Conservation (phyloP, 2,888 invertebrate genomes). For the Tuta absoluta region DNA sequence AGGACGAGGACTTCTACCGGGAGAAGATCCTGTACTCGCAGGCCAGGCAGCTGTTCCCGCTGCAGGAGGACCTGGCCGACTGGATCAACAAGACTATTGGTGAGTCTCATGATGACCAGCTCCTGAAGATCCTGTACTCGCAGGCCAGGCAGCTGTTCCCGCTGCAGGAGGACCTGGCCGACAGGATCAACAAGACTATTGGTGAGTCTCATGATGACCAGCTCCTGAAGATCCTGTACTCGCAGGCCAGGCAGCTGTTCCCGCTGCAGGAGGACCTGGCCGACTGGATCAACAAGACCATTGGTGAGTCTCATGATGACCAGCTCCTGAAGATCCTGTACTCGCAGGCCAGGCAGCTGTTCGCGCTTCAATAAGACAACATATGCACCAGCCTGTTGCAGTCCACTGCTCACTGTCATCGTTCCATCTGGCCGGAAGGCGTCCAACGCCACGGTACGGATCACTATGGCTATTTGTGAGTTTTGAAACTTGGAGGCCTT, state of each 20-base stretch:
- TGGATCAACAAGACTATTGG: conserved; percentile 93
- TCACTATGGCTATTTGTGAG: conserved; percentile 91
- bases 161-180: conserved; percentile 91
- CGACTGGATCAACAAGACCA: conserved; percentile 92
- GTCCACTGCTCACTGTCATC: no score
- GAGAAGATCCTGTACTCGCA: conserved; percentile 88
- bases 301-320: conserved; percentile 84
- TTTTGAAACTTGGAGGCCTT: no score
- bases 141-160: conserved; percentile 91
- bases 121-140: conserved; percentile 84
- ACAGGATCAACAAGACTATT: conserved; percentile 92
- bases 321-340: conserved; percentile 81
- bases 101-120: conserved; percentile 70
- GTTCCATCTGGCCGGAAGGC: no score
- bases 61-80: conserved; percentile 93
- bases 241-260: conserved; percentile 89
- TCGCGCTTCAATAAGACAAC: conserved; percentile 92
- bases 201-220: conserved; percentile 81
- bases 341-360: conserved; percentile 89
- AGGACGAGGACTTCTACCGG: conserved; percentile 85
- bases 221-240: conserved; percentile 82
- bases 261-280: conserved; percentile 93
- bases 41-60: conserved; percentile 88
- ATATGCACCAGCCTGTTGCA: neutral
- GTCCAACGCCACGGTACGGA: no score